Percentiles rank a stretch among this genome's conserved stretches.
Evolutionary conservation across 2,888 invertebrate genomes (phyloP).

Genomic region (Athripsodes cinereus): DNA sequence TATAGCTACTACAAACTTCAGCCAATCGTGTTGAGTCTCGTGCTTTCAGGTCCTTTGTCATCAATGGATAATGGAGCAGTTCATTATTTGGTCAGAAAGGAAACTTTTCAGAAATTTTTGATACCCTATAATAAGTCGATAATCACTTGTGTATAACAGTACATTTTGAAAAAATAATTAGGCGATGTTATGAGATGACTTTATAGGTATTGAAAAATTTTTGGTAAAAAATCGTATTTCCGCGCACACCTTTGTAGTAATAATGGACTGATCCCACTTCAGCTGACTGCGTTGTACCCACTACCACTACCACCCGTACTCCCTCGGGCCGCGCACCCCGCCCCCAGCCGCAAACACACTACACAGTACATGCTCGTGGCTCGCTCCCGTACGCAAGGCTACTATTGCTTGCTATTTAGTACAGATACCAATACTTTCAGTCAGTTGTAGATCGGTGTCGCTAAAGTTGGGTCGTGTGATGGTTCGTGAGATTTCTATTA

Average conservation of each 20-base stretch:
- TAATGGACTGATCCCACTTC: conserved; percentile 46
- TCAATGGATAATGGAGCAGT: conserved; percentile 64
- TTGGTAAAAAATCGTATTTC: no score
- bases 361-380: no score
- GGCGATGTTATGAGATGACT: no score
- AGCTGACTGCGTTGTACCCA: conserved; percentile 49
- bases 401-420: conserved; percentile 33
- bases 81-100: conserved; percentile 32
- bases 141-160: no score
- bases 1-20: conserved; percentile 29
- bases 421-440: not conserved
- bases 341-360: no score
- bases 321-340: not conserved
- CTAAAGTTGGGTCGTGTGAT: conserved; percentile 35
- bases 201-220: not conserved
- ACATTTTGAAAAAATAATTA: no score
- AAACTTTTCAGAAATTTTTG: not conserved
- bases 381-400: conserved; percentile 37
- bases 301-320: not conserved
- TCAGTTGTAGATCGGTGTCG: conserved; percentile 45
- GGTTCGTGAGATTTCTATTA: conserved; percentile 10
- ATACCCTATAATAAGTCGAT: no score
- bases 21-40: conserved; percentile 57
- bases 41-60: conserved; percentile 63
- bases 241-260: conserved; percentile 34